These are phyloP conservation scores for Psammodynastes pulverulentus DNA, from an alignment of 2,113 vertebrate genomes.

Conservation along the genomic window DNA sequence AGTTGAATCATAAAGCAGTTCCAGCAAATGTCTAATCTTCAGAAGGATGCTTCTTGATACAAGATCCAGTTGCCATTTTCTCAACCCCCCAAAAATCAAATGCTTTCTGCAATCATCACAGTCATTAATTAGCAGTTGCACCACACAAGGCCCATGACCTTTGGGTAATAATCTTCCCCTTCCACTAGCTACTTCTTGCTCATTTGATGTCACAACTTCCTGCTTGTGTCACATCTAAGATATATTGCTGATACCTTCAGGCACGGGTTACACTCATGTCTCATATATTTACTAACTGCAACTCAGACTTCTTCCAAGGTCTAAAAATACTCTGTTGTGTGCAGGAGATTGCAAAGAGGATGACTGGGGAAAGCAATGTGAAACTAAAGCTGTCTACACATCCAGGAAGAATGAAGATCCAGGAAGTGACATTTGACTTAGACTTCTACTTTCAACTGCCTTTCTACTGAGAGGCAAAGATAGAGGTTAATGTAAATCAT, in stretches of 20 bases:
- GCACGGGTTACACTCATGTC: background rate
- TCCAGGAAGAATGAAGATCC: background rate
- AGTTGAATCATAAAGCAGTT: background rate
- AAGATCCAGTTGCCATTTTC: background rate
- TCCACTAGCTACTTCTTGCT: slow-evolving; percentile 1
- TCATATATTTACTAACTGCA: background rate
- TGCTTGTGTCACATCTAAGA: background rate
- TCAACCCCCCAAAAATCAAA: background rate
- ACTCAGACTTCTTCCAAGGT: background rate
- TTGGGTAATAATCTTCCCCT: background rate
- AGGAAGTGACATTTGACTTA: background rate
- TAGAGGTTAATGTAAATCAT: background rate
- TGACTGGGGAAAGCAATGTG: background rate
- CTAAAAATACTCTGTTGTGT: background rate
- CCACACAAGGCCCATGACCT: background rate
- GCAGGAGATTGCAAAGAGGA: background rate
- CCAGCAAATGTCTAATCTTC: background rate
- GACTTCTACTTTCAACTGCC: background rate
- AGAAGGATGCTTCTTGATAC: background rate
- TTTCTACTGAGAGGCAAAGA: background rate
- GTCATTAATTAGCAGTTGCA: background rate
- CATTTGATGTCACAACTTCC: slow-evolving; percentile 22
- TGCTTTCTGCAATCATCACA: background rate
- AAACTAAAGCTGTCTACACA: background rate
- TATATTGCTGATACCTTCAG: background rate